Conservation (phyloP, 1,140 invertebrate genomes). For the Andricus grossulariae region DNA sequence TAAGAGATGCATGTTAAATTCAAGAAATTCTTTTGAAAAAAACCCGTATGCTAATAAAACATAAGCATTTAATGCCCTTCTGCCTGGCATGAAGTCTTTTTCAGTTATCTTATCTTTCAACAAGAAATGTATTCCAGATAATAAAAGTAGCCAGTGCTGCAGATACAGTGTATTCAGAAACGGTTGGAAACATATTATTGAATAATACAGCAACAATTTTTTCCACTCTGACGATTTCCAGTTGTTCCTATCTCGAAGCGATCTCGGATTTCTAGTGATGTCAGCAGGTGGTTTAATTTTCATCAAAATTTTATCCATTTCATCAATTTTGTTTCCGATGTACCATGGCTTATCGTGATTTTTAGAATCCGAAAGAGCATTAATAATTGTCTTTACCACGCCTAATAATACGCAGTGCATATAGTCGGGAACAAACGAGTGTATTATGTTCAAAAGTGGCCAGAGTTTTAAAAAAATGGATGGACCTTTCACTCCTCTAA, state of each 20-base stretch:
- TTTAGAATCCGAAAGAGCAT: slow-evolving; percentile 43
- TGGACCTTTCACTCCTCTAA: too few species aligned
- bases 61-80: background rate
- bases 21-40: slow-evolving; percentile 34
- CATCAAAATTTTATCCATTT: too few species aligned
- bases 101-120: slow-evolving; percentile 40
- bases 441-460: too few species aligned
- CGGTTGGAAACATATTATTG: too few species aligned
- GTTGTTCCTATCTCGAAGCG: slow-evolving; percentile 41
- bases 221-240: too few species aligned
- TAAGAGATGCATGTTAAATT: slow-evolving; percentile 39
- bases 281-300: slow-evolving; percentile 49
- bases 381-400: too few species aligned
- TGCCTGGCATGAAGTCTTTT: slow-evolving; percentile 26
- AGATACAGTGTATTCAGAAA: slow-evolving; percentile 39
- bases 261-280: too few species aligned
- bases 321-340: too few species aligned
- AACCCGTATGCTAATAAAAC: background rate
- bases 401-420: too few species aligned
- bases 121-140: slow-evolving; percentile 39
- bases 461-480: too few species aligned
- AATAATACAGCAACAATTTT: slow-evolving; percentile 51
- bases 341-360: too few species aligned
- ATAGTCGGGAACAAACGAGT: too few species aligned
- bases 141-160: slow-evolving; percentile 51